Evolutionary conservation across 2,797 vertebrate species (phyloP).

Genomic region (Crypturellus tataupa): DNA sequence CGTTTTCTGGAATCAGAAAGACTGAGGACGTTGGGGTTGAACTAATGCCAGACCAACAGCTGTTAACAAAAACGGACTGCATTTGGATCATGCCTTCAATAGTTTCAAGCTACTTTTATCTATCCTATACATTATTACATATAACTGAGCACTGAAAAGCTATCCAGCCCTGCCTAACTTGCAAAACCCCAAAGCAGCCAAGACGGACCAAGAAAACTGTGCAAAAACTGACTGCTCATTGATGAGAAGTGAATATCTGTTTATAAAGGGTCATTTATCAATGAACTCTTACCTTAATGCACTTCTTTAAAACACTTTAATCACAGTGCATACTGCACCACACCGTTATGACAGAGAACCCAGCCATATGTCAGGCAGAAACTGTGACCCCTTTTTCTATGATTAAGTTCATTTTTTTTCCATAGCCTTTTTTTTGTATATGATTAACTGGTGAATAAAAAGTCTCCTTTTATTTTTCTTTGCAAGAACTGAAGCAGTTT

Average conservation of each 20-base stretch:
- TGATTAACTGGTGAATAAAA: conserved; percentile 56
- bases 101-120: neutral
- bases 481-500: conserved; percentile 28
- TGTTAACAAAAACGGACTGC: neutral
- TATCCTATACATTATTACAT: neutral
- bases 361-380: conserved; percentile 26
- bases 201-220: neutral
- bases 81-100: neutral
- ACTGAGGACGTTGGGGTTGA: neutral
- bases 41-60: neutral
- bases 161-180: neutral
- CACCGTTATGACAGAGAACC: neutral
- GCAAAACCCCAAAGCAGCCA: neutral
- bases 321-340: neutral
- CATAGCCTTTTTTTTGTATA: neutral
- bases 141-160: neutral
- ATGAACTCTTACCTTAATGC: conserved; percentile 25
- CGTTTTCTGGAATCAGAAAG: neutral
- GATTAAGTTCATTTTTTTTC: conserved; percentile 61
- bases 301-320: conserved; percentile 36
- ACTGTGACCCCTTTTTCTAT: conserved; percentile 43
- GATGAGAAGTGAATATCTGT: neutral
- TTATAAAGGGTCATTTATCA: conserved; percentile 46
- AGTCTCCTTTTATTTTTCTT: conserved; percentile 30
- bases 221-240: neutral